Conservation (phyloP, 2,888 invertebrate species). For the Hirtodrosophila trivittata region DNA sequence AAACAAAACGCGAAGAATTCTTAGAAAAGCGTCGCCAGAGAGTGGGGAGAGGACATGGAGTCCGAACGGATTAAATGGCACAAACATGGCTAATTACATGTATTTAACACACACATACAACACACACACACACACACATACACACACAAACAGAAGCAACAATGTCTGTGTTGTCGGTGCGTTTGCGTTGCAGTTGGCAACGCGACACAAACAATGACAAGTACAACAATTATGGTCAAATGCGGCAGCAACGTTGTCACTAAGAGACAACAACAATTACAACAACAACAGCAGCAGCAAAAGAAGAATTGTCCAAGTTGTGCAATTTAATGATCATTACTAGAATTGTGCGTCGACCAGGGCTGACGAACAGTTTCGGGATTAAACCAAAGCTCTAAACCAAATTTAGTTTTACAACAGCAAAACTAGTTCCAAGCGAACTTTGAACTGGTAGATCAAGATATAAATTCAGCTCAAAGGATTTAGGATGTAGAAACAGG, state of each 20-base stretch:
- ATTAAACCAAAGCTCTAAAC: not conserved
- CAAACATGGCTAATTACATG: conserved; percentile 80
- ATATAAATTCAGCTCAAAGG: no score
- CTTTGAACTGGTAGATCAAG: no score
- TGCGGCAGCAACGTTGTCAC: conserved; percentile 63
- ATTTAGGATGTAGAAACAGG: no score
- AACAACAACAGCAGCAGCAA: conserved; percentile 24
- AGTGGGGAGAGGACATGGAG: conserved; percentile 34
- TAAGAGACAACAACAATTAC: conserved; percentile 34
- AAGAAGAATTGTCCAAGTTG: conserved; percentile 38
- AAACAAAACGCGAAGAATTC: conserved; percentile 77
- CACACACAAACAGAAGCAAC: conserved; percentile 19
- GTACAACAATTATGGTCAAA: conserved; percentile 74
- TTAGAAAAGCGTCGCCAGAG: conserved; percentile 70
- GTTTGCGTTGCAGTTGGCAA: conserved; percentile 61
- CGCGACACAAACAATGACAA: conserved; percentile 70
- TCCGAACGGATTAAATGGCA: conserved; percentile 76
- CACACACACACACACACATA: conserved; percentile 13
- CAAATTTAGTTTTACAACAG: no score
- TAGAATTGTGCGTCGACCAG: conserved; percentile 39
- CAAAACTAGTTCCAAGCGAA: no score
- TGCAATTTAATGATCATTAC: conserved; percentile 45
- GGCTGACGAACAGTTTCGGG: conserved; percentile 13
- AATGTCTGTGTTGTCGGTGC: conserved; percentile 46
- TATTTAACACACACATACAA: conserved; percentile 68